Conservation (phyloP, 2,113 vertebrate genomes). For the Triplophysa dalaica region DNA sequence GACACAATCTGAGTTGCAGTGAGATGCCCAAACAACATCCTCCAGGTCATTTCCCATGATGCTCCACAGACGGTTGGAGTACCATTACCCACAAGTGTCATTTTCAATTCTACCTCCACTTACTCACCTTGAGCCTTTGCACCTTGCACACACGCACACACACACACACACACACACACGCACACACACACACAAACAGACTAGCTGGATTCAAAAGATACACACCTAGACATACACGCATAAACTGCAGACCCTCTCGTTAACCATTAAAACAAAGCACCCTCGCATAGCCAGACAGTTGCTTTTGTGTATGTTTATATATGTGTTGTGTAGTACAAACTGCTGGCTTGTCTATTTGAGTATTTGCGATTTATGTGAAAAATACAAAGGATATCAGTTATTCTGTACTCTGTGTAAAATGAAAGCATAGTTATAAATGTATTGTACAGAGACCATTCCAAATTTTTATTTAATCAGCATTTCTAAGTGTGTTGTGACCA, state of each 20-base stretch:
- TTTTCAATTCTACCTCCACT: constrained; percentile 22
- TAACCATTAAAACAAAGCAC: background rate
- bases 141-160: background rate
- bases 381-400: no score
- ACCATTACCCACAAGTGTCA: constrained; percentile 8
- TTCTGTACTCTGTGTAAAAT: no score
- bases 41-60: constrained; percentile 1
- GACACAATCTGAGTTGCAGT: background rate
- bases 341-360: no score
- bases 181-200: no score
- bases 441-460: no score
- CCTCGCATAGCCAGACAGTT: no score
- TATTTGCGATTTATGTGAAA: no score
- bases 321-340: no score
- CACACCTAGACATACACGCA: background rate
- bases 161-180: background rate
- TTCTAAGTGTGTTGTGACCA: no score
- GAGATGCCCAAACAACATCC: background rate
- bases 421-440: no score
- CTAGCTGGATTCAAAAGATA: background rate
- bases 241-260: background rate
- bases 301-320: no score
- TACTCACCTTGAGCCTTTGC: constrained; percentile 8
- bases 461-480: no score
- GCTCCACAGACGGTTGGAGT: background rate